These are phyloP conservation scores for Penaeus chinensis DNA, from an alignment of 1,140 invertebrate genomes.

Conservation along the genomic window DNA sequence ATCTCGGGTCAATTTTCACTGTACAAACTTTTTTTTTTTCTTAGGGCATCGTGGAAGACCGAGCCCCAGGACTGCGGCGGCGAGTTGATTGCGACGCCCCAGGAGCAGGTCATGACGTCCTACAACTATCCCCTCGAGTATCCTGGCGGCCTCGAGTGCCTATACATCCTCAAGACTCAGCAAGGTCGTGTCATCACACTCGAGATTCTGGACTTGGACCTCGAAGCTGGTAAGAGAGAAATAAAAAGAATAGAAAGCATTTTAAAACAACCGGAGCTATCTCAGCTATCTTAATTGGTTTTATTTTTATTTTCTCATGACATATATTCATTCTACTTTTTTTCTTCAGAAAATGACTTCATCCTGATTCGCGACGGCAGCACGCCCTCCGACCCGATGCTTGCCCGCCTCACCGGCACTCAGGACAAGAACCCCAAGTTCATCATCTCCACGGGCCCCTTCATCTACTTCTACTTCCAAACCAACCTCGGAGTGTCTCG, in stretches of 20 bases:
- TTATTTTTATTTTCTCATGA: not conserved
- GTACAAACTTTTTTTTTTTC: slow-evolving; percentile 25
- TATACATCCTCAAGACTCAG: slow-evolving; percentile 91
- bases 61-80: slow-evolving; percentile 91
- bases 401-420: slow-evolving; percentile 85
- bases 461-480: slow-evolving; percentile 92
- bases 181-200: slow-evolving; percentile 66
- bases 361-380: slow-evolving; percentile 90
- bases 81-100: slow-evolving; percentile 81
- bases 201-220: slow-evolving; percentile 85
- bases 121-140: slow-evolving; percentile 92
- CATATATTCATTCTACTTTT: not conserved
- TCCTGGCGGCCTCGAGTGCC: slow-evolving; percentile 92
- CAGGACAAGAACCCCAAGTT: slow-evolving; percentile 82
- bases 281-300: not conserved
- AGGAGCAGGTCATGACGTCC: slow-evolving; percentile 85
- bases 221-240: slow-evolving; percentile 75
- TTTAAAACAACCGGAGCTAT: too few species aligned
- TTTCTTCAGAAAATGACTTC: slow-evolving; percentile 77
- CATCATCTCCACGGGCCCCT: slow-evolving; percentile 89
- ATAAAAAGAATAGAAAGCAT: too few species aligned
- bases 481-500: slow-evolving; percentile 88
- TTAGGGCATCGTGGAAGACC: slow-evolving; percentile 89
- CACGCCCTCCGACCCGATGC: slow-evolving; percentile 83
- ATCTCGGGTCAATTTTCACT: too few species aligned